phyloP scores from a whole-genome alignment of 2,113 vertebrate genomes.

The Balaeniceps rex region DNA sequence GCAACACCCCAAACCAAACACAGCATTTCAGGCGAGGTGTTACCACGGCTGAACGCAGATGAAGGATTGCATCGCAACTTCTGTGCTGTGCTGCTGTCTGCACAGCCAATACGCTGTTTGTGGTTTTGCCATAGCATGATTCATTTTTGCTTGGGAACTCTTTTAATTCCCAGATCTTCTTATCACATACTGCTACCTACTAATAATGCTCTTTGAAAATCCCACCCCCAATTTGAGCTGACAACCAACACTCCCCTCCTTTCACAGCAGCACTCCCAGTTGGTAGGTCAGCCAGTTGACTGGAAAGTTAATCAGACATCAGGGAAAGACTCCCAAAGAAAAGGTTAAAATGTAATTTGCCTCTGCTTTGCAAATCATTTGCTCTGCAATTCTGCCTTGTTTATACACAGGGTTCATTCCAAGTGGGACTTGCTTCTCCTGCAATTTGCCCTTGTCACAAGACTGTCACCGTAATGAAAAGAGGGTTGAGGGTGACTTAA shows the following conservation, averaged over 20 bases:
- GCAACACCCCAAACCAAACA: neutral
- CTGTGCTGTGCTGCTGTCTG: neutral
- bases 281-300: constrained; percentile 27
- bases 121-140: neutral
- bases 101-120: neutral
- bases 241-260: neutral
- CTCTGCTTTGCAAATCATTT: constrained; percentile 50
- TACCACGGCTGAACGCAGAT: neutral
- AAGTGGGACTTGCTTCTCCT: constrained; percentile 32
- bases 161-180: neutral
- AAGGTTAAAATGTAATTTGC: constrained; percentile 54
- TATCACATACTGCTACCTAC: neutral
- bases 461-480: constrained; percentile 31
- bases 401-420: constrained; percentile 45
- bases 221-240: neutral
- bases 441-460: constrained; percentile 57
- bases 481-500: constrained; percentile 57
- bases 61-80: neutral
- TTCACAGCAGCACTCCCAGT: neutral
- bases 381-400: constrained; percentile 30
- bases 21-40: neutral
- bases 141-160: neutral
- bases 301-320: constrained; percentile 40
- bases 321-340: constrained; percentile 33
- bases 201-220: constrained; percentile 6